Base-by-base conservation (phyloP, 2,113 vertebrate genomes). In the Microcebus murinus region DNA sequence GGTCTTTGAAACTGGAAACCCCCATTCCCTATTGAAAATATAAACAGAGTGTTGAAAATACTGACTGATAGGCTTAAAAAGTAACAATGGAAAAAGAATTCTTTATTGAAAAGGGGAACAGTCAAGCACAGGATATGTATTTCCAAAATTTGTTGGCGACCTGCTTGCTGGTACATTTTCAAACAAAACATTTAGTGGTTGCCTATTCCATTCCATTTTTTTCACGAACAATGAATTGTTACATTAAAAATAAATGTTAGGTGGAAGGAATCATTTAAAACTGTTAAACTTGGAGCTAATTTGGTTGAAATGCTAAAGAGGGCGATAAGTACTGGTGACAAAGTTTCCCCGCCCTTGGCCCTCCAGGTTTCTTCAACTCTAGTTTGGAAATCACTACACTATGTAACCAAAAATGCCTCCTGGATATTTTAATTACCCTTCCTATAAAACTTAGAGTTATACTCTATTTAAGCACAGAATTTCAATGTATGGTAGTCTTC, bases 171-270 rank as follows among this genome's bases (percentile, higher is more conserved):
- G 17, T 48, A 15, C 7, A 25, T 73, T 86, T 94, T 91, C 89
- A 94, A 67, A 94, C 18, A 48, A 42, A 95, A 84, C n/a, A 63
- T 7, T 61, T 23, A 17, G 77, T 13, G n/a, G 55, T 71, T 50
- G 31, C 14, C 8, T 65, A 34, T 85, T 65, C 42, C 57, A 52
- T 4, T 87, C 29, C 29, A 81, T 42, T 74, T 8, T 90, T 65
- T 23, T 63, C 42, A 8, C 57, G 17, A 70, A 91, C 48, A 87
- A 84, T 63, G 15, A 79, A 68, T 45, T 73, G 39, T 39, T 55
- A 29, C 77, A 42, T 73, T 92, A 79, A 96, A 92, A 96, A 59
- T 73, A 65, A 86, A 87, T 59, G 15, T 12, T 42, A 88, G 45
- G 23, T 50, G 4, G 42, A 63, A 90, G 14, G 92, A 91, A 93